Percentiles rank a stretch among this genome's conserved stretches.
Conservation (phyloP, 2,113 vertebrate genomes). For the Hystrix cristata region DNA sequence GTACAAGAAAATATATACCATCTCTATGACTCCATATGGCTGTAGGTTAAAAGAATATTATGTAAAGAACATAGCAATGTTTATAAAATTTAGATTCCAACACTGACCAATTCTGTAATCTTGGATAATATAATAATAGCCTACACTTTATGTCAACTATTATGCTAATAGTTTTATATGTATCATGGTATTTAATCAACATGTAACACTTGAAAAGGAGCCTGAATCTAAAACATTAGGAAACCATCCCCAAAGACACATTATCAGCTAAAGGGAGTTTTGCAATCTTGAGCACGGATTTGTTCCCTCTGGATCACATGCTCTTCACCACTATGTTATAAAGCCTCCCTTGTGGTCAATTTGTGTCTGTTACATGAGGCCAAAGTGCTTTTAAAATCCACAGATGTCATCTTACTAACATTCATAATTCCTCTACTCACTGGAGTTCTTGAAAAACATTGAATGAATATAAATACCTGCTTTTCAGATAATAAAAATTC, state of each 20-base stretch:
- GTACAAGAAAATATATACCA: background rate
- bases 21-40: background rate
- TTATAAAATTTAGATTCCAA: slow-evolving; percentile 46
- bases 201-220: slow-evolving; percentile 27
- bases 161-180: slow-evolving; percentile 15
- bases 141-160: background rate
- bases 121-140: slow-evolving; percentile 8
- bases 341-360: background rate
- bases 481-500: slow-evolving; percentile 56
- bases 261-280: slow-evolving; percentile 19
- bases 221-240: slow-evolving; percentile 33
- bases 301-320: background rate
- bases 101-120: slow-evolving; percentile 8
- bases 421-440: slow-evolving; percentile 34
- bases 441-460: slow-evolving; percentile 46
- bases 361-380: slow-evolving; percentile 36
- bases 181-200: slow-evolving; percentile 32
- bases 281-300: background rate
- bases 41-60: background rate
- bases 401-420: slow-evolving; percentile 53
- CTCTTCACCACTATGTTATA: background rate
- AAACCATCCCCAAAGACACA: slow-evolving; percentile 1
- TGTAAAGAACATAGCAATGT: background rate
- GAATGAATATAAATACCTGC: background rate
- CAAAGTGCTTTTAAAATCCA: slow-evolving; percentile 58